Base-by-base conservation (phyloP, 2,888 invertebrate genomes). In the Pseudolycoriella hygida region DNA sequence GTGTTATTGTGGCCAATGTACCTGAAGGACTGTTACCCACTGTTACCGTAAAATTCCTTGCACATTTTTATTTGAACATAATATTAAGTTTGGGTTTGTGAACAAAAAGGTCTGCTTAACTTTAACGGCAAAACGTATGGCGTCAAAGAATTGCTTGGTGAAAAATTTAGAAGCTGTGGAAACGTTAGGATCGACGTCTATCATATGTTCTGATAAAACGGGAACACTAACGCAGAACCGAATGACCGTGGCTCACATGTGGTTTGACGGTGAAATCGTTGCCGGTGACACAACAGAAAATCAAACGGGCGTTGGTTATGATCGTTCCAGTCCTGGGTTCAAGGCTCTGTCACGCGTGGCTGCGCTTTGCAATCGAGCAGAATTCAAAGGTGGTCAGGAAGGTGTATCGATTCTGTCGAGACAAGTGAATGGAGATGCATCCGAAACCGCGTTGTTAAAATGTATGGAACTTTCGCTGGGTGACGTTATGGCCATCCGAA, bases 91-190 rank as follows among this genome's bases (percentile, higher is more conserved):
- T 92, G 93, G 58, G 90, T 93, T 53, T 94, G 67, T 94, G 93
- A 71, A 92, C 92, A 92, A n/a, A 93, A 67, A 93, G 93, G 68
- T 93, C 93, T 97, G 96, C 67, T 72, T 98, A 61, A 97, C 98
- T 34, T 75, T 98, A 53, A 98, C 97, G 54, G 97, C 97, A 61
- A 97, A 97, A 67, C 80, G 97, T 61, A n/a, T n/a, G n/a, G n/a
- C n/a, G n/a, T n/a, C n/a, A n/a, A n/a, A n/a, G n/a, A n/a, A n/a
- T n/a, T n/a, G n/a, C n/a, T n/a, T n/a, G n/a, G n/a, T n/a, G n/a
- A n/a, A n/a, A n/a, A n/a, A n/a, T n/a, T n/a, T n/a, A 98, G 96
- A 98, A 72, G 97, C 97, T 57, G 97, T 98, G 20, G 97, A 98
- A 70, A 98, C 97, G 39, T 75, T 98, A 46, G 97, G 98, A 46